Evolutionary conservation across 2,797 vertebrate species (phyloP), one percentile per base, ranked within the genome.

Genomic region (Rhinella marina): DNA sequence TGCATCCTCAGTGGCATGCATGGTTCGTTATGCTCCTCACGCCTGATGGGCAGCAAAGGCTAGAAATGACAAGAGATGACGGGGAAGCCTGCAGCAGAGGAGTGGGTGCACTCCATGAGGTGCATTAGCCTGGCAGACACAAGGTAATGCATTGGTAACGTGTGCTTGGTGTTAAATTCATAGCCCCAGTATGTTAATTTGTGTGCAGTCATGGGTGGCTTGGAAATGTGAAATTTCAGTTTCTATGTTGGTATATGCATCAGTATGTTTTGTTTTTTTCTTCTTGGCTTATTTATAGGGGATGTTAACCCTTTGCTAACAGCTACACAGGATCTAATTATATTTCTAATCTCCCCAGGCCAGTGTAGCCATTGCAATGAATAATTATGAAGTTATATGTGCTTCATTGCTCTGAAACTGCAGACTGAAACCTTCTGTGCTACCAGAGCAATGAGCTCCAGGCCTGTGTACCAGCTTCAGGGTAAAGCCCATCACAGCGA

Each of bases 391-490:
- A 56, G 50, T 86, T 86, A 86, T 56, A 68, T 27, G 8, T 78
- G 84, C 73, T 86, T 86, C 59, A 29, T 32, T 86, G 73, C 59
- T 54, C 52, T 64, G 48, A 78, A 64, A 52, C 32, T 14, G 75
- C 59, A 85, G 61, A 64, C 72, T 85, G 75, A 54, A 86, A 66
- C 52, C 85, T 79, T 86, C 76, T 86, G 85, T 80, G 85, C 76
- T 70, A 80, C 75, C 85, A 86, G 84, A 56, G 56, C 62, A 17
- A 32, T 54, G 66, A 66, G 84, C 84, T 68, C 61, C 73, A 79
- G 76, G 85, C 85, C 50, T 70, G n/a, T 64, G 41, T n/a, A 78
- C 16, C 75, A 56, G 75, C 59, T 78, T n/a, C 11, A 50, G 82
- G 70, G 50, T 2, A 61, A n/a, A 61, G 32, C 68, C 70, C 23